phyloP scores from a whole-genome alignment of 2,888 invertebrate genomes.

The Caenorhabditis angaria region DNA sequence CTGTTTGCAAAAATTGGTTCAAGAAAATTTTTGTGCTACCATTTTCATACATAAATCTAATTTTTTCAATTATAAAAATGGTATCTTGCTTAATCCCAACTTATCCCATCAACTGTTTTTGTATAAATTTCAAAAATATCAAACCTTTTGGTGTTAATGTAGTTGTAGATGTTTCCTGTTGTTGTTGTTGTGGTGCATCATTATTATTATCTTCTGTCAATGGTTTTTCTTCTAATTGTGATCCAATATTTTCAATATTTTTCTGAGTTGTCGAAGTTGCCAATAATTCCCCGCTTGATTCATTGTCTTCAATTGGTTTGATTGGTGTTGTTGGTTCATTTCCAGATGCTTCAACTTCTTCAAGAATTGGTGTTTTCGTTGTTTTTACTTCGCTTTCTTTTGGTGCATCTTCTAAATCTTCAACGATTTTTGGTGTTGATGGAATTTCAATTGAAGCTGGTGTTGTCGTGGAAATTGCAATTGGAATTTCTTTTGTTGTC shows the following conservation, averaged over 20 bases:
- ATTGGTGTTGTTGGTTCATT: constrained; percentile 5
- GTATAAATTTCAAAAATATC: not conserved
- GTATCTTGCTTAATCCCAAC: not conserved
- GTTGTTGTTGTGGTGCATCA: not conserved
- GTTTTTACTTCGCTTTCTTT: not conserved
- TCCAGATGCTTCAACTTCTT: constrained; percentile 26
- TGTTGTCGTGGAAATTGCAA: not conserved
- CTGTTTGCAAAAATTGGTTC: too few species aligned
- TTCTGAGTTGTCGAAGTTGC: constrained; percentile 9
- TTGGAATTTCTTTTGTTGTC: not conserved
- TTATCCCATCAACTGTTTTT: too few species aligned
- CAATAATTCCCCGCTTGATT: constrained; percentile 21
- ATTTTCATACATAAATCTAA: too few species aligned
- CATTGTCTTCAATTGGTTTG: constrained; percentile 17
- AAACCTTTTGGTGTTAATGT: not conserved
- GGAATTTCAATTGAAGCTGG: not conserved
- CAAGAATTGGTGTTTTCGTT: not conserved
- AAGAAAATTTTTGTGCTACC: not conserved
- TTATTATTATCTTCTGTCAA: constrained; percentile 19
- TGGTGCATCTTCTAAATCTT: too few species aligned
- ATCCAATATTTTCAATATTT: not conserved
- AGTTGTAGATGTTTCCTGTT: not conserved
- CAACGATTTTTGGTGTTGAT: not conserved
- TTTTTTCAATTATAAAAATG: not conserved
- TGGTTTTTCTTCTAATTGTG: constrained; percentile 20